Evolutionary conservation across 1,140 invertebrate species (phyloP), one percentile per base, ranked within the genome.

Genomic region (Philaenus spumarius): DNA sequence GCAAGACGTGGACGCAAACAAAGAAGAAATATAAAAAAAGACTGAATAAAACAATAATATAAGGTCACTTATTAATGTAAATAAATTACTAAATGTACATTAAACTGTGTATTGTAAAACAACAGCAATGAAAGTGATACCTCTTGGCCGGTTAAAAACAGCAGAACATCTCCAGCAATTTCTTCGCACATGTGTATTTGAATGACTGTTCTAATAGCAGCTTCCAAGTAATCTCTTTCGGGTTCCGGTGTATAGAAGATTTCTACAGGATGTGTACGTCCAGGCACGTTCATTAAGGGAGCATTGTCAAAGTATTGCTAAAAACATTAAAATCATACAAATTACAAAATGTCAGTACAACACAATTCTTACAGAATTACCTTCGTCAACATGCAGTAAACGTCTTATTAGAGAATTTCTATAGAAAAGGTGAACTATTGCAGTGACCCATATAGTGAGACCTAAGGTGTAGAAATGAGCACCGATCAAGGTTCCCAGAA

Each of bases 131-230:
- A 30, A 9, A 30, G 3, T 9, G 9, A 60, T 69, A 82, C 80
- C 73, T 89, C 86, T 73, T 89, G 86, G 40, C 87, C 86, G n/a
- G 97, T 99, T 2, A 99, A 78, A 72, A 99, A 99, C 3, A 99
- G 76, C 0, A 98, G 71, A 55, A 98, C 84, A 76, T 99, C 96
- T 15, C 97, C 97, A 12, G 82, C 82, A 12, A 87, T 85, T 70
- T 98, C 95, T 75, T 99, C 97, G 73, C 96, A 98, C 82, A 99
- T 92, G 70, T 99, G 97, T 58, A 99, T 99, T 73, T 99, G 97
- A 58, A 98, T 89, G 1, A 99, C 97, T 2, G 97, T 99, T 64
- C 96, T 79, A 66, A 99, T 98, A 0, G 97, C 95, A 1, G 97
- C 97, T 76, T 99, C 97, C 37, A 99, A 73, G 73, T 99, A 99